phyloP scores from a whole-genome alignment of 1,140 invertebrate genomes.

The Drosophila pachea region DNA sequence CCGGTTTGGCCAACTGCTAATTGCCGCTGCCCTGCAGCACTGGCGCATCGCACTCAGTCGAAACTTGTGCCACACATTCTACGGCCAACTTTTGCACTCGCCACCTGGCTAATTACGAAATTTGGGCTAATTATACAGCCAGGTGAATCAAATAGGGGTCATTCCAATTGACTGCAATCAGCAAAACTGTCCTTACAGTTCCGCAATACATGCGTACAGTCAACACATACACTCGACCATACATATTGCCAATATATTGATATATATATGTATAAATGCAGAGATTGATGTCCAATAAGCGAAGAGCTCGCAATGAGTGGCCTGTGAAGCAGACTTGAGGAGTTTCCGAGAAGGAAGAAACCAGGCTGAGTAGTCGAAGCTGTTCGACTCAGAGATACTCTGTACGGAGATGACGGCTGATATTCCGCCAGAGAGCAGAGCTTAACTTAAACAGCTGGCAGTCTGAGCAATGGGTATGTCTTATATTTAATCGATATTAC shows the following conservation, averaged over 20 bases:
- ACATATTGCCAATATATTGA: no score
- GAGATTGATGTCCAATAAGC: neutral
- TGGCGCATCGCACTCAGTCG: neutral
- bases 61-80: slow-evolving; percentile 5
- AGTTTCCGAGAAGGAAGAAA: neutral
- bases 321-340: no score
- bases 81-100: slow-evolving; percentile 10
- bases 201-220: no score
- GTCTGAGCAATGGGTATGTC: no score
- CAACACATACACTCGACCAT: no score
- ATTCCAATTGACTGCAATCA: neutral
- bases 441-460: no score
- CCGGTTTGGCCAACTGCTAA: slow-evolving; percentile 3
- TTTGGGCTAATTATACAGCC: slow-evolving; percentile 1
- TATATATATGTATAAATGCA: neutral
- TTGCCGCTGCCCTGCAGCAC: neutral
- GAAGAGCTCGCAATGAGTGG: no score
- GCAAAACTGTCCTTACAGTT: no score
- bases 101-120: slow-evolving; percentile 6
- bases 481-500: no score
- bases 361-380: neutral
- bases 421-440: no score
- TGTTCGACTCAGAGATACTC: neutral
- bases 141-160: neutral
- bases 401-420: neutral